These are phyloP conservation scores for Leptopilina drosophilae DNA, from an alignment of 2,888 invertebrate genomes.

Conservation along the genomic window DNA sequence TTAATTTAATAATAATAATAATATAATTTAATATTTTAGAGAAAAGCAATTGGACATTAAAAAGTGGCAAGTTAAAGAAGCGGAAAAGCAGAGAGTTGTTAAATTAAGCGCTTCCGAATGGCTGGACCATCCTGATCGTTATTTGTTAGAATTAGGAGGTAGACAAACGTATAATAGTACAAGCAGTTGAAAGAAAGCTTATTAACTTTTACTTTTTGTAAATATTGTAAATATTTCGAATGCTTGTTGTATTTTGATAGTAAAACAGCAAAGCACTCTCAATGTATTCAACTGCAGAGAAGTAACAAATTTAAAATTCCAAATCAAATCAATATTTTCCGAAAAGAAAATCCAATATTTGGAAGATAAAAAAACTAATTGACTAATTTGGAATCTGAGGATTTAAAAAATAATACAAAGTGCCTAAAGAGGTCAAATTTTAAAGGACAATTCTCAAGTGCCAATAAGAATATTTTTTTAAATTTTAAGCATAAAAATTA, in stretches of 20 bases:
- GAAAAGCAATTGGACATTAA: slow-evolving; percentile 93
- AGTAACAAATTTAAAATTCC: background rate
- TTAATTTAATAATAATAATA: too few species aligned
- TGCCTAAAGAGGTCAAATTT: slow-evolving; percentile 24
- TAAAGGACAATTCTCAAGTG: slow-evolving; percentile 37
- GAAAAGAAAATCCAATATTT: too few species aligned
- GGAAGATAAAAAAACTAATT: too few species aligned
- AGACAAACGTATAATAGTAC: slow-evolving; percentile 88
- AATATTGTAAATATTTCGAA: slow-evolving; percentile 50
- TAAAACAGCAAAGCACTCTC: background rate
- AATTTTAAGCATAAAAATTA: slow-evolving; percentile 13
- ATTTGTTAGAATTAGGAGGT: slow-evolving; percentile 92
- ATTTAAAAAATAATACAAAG: slow-evolving; percentile 18
- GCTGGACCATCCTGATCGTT: slow-evolving; percentile 97
- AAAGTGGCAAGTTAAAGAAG: slow-evolving; percentile 93
- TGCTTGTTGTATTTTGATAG: slow-evolving; percentile 4
- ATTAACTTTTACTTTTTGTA: slow-evolving; percentile 41
- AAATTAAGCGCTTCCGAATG: slow-evolving; percentile 94
- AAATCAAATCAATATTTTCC: background rate
- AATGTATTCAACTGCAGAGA: background rate
- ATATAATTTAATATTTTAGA: slow-evolving; percentile 74
- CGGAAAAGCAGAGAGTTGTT: slow-evolving; percentile 90
- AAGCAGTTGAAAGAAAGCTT: slow-evolving; percentile 71
- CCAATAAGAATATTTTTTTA: slow-evolving; percentile 20
- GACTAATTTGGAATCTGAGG: background rate